Evolutionary conservation across 1,140 invertebrate genomes (phyloP), one percentile per base, ranked within the genome.

Genomic region (Notospermus geniculatus): DNA sequence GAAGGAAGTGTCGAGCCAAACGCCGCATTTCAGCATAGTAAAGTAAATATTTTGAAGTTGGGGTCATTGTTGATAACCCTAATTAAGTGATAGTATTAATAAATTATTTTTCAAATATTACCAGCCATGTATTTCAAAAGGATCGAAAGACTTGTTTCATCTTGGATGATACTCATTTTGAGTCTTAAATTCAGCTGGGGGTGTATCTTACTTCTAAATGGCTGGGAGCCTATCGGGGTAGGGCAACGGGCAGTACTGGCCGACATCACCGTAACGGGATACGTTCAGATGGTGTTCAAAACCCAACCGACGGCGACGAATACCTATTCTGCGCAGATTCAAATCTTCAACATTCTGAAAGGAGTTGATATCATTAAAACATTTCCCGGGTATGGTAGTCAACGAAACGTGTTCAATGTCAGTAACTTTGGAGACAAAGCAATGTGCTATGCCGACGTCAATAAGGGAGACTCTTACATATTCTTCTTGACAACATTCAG

Each of bases 341-440:
- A 68, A 53, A 30, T 79, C 19, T 53, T 70, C 27, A 61, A 59
- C n/a, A 62, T 78, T 5, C 71, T 73, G 53, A 77, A 77, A 59
- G 77, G 75, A 27, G 55, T 63, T 30, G 63, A 71, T 19, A 43
- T 71, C 17, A 11, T 22, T 29, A 36, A 15, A 60, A 64, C 17
- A 25, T 28, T 57, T 22, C 30, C 15, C 11, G 45, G 23, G 4
- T 13, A 13, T 9, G 32, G 29, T 63, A 43, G n/a, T 7, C 50
- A 60, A 27, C 56, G 22, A 23, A 60, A 62, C 23, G 63, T 72
- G 5, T 79, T 71, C 63, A 76, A 73, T 59, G 63, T 79, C 54
- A 73, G 72, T 54, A 80, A 80, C 67, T 80, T 80, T 56, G 78
- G 78, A n/a, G 75, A 76, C 63, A 76, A 74, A 55, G 69, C 71